These are phyloP conservation scores for Eurois occulta DNA, from an alignment of 2,888 invertebrate genomes.

Conservation along the genomic window DNA sequence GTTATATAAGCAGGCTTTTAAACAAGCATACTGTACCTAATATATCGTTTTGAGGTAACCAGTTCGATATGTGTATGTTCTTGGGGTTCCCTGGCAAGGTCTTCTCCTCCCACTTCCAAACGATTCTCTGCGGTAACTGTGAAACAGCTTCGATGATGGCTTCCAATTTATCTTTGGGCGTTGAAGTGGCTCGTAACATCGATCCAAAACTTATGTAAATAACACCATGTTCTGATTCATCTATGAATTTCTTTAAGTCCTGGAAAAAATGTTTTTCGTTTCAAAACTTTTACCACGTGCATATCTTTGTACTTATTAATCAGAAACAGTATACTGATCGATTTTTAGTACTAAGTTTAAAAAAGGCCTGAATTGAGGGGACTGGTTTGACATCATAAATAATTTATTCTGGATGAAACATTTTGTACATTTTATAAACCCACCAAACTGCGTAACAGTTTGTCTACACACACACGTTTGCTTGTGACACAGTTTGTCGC, in stretches of 20 bases:
- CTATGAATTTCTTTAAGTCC: constrained; percentile 92
- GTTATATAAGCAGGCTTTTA: not conserved
- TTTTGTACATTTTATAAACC: not conserved
- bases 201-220: constrained; percentile 95
- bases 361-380: not conserved
- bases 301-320: not conserved
- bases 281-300: not conserved
- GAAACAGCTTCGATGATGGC: constrained; percentile 91
- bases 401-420: not conserved
- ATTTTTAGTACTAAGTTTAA: not conserved
- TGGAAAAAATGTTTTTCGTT: constrained; percentile 71
- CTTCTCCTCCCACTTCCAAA: constrained; percentile 95
- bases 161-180: constrained; percentile 90
- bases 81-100: constrained; percentile 89
- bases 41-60: constrained; percentile 93
- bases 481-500: not conserved
- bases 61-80: constrained; percentile 91
- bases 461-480: not conserved
- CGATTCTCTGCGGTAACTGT: constrained; percentile 91
- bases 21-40: constrained; percentile 84
- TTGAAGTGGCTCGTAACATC: constrained; percentile 91
- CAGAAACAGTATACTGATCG: not conserved
- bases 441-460: not conserved
- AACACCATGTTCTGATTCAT: constrained; percentile 92
- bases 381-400: not conserved